Conservation (phyloP, 1,140 invertebrate genomes). For the Eciton burchellii region DNA sequence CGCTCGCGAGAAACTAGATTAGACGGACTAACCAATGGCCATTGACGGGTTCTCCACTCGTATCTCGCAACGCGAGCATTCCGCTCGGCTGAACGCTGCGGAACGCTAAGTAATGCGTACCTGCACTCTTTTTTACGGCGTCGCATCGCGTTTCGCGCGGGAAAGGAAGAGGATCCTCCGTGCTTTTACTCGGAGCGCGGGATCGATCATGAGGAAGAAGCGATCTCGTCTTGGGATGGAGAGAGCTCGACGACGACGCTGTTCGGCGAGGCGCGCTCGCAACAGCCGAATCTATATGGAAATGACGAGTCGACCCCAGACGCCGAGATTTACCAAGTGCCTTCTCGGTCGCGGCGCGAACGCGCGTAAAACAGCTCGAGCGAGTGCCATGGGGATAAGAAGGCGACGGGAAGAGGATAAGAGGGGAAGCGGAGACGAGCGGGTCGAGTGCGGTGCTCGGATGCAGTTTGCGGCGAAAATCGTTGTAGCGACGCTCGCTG, state of each 20-base stretch:
- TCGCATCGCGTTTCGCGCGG: neutral
- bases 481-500: slow-evolving; percentile 6
- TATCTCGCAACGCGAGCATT: too few species aligned
- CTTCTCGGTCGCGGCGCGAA: slow-evolving; percentile 4
- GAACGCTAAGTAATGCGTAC: neutral
- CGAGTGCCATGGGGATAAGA: neutral
- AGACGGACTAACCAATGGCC: neutral
- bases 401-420: neutral
- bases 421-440: neutral
- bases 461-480: slow-evolving; percentile 32
- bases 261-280: slow-evolving; percentile 48
- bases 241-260: slow-evolving; percentile 6
- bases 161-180: neutral
- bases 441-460: neutral
- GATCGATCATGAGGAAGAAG: slow-evolving; percentile 49
- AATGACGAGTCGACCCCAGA: slow-evolving; percentile 69
- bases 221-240: slow-evolving; percentile 24
- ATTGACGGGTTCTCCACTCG: neutral
- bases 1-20: neutral
- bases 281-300: slow-evolving; percentile 71
- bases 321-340: slow-evolving; percentile 68
- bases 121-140: neutral
- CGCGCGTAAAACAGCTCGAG: slow-evolving; percentile 56
- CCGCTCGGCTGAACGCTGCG: neutral
- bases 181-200: slow-evolving; percentile 3